Evolutionary conservation across 2,113 vertebrate species (phyloP).

Genomic region (Microcebus ravelobensis): DNA sequence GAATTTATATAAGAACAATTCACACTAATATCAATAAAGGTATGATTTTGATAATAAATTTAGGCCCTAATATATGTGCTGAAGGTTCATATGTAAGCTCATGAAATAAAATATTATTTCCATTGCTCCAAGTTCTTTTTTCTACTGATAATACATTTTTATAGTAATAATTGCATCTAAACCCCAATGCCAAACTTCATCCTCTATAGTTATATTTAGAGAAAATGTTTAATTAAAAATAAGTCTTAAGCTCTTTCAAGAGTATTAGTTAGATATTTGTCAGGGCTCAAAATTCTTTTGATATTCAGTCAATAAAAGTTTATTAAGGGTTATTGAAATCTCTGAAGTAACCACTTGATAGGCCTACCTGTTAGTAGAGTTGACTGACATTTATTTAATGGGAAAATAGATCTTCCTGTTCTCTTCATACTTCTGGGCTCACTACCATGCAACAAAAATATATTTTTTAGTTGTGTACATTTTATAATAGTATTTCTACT

Average conservation of each 20-base stretch:
- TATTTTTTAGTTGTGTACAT: background rate
- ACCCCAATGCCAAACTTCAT: background rate
- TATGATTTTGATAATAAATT: background rate
- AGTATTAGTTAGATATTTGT: background rate
- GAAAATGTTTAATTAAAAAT: background rate
- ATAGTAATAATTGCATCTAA: background rate
- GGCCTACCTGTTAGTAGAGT: background rate
- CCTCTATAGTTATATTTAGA: background rate
- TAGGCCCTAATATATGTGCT: background rate
- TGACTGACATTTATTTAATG: background rate
- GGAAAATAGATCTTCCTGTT: background rate
- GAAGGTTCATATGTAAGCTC: background rate
- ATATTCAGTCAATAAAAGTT: background rate
- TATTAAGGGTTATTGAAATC: slow-evolving; percentile 23
- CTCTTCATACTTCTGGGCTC: background rate
- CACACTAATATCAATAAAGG: background rate
- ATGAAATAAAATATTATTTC: background rate
- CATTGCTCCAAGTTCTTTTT: background rate
- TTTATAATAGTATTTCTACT: background rate
- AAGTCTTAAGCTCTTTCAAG: background rate
- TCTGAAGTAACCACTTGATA: background rate
- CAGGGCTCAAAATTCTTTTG: background rate
- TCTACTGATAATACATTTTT: background rate
- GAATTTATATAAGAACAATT: background rate
- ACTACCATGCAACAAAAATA: background rate